Base-by-base conservation (phyloP, 2,113 vertebrate genomes). In the Syngnathus typhle region DNA sequence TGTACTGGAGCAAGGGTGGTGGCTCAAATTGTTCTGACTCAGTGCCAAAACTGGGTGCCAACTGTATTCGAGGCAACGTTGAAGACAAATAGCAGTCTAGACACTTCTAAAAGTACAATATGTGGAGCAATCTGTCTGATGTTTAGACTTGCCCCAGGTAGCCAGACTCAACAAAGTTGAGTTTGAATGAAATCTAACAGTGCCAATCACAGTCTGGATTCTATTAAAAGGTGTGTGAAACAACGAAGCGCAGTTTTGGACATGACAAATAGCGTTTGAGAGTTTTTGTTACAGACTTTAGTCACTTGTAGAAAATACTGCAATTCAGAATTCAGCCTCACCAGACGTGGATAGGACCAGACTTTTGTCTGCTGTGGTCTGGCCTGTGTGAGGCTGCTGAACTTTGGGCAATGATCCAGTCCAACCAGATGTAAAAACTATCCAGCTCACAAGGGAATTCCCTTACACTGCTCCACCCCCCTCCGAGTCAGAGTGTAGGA, bases 361-460 rank as follows among this genome's bases (percentile, higher is more conserved):
- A 82, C 65, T 67, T 78, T 51, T 78, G 44, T 68, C 74, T 60
- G 64, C 77, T 82, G 66, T 71, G 78, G 78, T 80, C 75, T 71
- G 62, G 78, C 76, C 82, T 71, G 74, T 69, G 76, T 70, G 21
- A 89, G 88, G 11, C 81, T 89, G 82, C 72, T 0, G 79, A 19
- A 27, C 54, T 88, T 87, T 80, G 93, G 93, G 93, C 93, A 93
- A 83, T 63, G 77, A 82, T 76, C 73, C 90, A 88, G 76, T 84
- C 81, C 83, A 69, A 84, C 92, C 92, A 93, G 92, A 93, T 94
- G 89, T 90, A 93, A 93, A 95, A 96, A 90, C 89, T 87, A 93
- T 93, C 92, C 79, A 71, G 89, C 88, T 91, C 95, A 94, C 93
- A 77, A 93, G 94, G 94, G 95, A 95, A 94, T 94, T 95, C 95